Base-by-base conservation (phyloP, 30 jellyfish, hydroid and myxozoan genomes). In the Aurelia sp. region DNA sequence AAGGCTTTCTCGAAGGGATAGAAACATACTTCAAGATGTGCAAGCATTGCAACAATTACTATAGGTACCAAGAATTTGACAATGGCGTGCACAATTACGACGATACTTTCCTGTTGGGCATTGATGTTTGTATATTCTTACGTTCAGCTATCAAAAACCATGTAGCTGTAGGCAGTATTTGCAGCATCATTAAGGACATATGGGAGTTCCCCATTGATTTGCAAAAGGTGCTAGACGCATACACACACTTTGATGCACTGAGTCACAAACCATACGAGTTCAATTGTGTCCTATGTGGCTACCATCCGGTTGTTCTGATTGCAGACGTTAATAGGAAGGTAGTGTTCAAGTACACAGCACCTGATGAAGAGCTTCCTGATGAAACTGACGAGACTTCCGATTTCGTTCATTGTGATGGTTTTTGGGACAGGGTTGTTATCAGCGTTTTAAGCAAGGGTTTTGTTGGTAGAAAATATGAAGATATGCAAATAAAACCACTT, bases 11-110 rank as follows among this genome's bases (percentile, higher is more conserved):
- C 11, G 66, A 62, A 27, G 89, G 89, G 2, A 33, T 71, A 6
- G 79, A 64, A 37, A 71, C 94, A 9, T 85, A 10, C 48, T 40
- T 31, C 13, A 72, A 62, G 37, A 6, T 31, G 3, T 72, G 94
- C 19, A 62, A 17, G 2, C 17, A 22, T 31, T 85, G 94, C 59
- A 41, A 74, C 15, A 85, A 63, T 10, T 70, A 57, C 41, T 72
- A 71, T 48, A 30, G 94, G 20, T 85, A 72, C 22, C 90, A 85
- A 44, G 94, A 72, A 65, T 64, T 21, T 19, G 65, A 73, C 15
- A 52, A 71, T 35, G 89, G 89, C 9, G 67, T 85, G 2, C 89
- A 85, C 47, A 85, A 85, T 57, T 85, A 6, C 53, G 78, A 85
- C 87, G 81, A 85, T 55, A 60, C 74, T 22, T 62, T 85, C 16